These are phyloP conservation scores for Lasioglossum malachurum DNA, from an alignment of 2,888 invertebrate genomes.

Conservation along the genomic window DNA sequence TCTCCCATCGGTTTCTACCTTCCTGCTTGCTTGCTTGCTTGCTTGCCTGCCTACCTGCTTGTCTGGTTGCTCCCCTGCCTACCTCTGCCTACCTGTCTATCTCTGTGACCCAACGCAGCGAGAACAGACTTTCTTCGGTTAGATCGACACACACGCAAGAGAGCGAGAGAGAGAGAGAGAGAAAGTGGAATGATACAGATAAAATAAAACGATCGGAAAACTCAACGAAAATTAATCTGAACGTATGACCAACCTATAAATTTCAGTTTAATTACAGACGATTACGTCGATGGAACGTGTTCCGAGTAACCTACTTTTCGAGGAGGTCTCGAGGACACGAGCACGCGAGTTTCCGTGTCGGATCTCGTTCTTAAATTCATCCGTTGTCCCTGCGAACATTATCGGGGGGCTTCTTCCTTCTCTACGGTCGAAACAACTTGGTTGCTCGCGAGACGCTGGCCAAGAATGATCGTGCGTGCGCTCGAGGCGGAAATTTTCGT, in stretches of 20 bases:
- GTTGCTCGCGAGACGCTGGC: not conserved
- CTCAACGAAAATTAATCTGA: not conserved
- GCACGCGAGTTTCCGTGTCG: slow-evolving; percentile 82
- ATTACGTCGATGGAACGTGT: slow-evolving; percentile 57
- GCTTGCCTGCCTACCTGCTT: not conserved
- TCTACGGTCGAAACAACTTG: not conserved
- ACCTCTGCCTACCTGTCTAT: not conserved
- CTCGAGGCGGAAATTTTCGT: not conserved
- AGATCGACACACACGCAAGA: not conserved
- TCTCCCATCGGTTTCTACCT: slow-evolving; percentile 6
- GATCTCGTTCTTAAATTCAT: slow-evolving; percentile 73
- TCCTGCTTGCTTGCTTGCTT: not conserved
- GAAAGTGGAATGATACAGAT: not conserved
- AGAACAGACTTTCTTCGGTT: not conserved
- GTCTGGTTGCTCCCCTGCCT: not conserved
- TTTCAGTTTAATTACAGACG: slow-evolving; percentile 51
- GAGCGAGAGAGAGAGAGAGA: not conserved
- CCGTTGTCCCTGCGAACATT: slow-evolving; percentile 35
- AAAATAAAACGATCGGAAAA: not conserved
- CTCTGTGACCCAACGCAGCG: not conserved
- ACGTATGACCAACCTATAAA: not conserved
- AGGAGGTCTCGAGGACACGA: slow-evolving; percentile 48
- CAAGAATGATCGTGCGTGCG: not conserved
- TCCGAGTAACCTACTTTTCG: slow-evolving; percentile 70
- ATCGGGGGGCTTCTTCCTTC: not conserved